phyloP scores from a whole-genome alignment of 2,888 invertebrate genomes.

The Caenorhabditis macrosperma region DNA sequence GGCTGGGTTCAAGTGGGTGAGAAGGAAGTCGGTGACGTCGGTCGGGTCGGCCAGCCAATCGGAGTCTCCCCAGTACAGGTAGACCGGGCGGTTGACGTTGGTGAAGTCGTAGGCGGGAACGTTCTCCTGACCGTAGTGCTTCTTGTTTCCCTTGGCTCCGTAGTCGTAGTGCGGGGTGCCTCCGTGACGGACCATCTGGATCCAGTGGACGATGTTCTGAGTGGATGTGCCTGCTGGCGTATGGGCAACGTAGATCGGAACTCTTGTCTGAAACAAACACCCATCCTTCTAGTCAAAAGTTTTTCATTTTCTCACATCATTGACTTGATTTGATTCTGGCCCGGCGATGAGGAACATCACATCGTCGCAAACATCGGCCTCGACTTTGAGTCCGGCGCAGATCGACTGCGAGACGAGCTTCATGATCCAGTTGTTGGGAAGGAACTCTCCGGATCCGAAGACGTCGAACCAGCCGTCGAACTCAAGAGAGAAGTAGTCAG shows the following conservation, averaged over 20 bases:
- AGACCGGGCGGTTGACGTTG: slow-evolving; percentile 63
- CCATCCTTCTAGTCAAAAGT: neutral
- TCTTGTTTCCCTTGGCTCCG: slow-evolving; percentile 65
- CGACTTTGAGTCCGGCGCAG: slow-evolving; percentile 71
- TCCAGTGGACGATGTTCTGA: slow-evolving; percentile 81
- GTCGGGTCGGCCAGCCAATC: slow-evolving; percentile 73
- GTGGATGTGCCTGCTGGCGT: slow-evolving; percentile 82
- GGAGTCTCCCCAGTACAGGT: slow-evolving; percentile 71
- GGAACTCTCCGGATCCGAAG: slow-evolving; percentile 81
- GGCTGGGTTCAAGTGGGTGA: slow-evolving; percentile 50
- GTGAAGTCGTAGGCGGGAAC: slow-evolving; percentile 68
- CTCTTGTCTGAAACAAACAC: slow-evolving; percentile 80
- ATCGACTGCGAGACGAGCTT: slow-evolving; percentile 73
- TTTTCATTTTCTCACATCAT: slow-evolving; percentile 62
- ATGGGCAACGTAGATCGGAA: slow-evolving; percentile 82
- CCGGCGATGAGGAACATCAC: slow-evolving; percentile 87
- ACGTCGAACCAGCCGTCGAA: slow-evolving; percentile 80
- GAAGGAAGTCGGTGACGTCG: slow-evolving; percentile 61
- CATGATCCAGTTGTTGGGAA: slow-evolving; percentile 79
- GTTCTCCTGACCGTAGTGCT: slow-evolving; percentile 66
- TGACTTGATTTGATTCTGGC: slow-evolving; percentile 81
- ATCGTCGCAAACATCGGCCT: slow-evolving; percentile 85
- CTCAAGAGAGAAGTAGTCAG: slow-evolving; percentile 67
- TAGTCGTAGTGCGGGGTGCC: slow-evolving; percentile 64
- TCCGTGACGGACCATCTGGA: slow-evolving; percentile 78